A percentile compares a stretch with the other conserved stretches of the same genome.
phyloP scores from a whole-genome alignment of 1,140 invertebrate species.

The Zaprionus inermis region DNA sequence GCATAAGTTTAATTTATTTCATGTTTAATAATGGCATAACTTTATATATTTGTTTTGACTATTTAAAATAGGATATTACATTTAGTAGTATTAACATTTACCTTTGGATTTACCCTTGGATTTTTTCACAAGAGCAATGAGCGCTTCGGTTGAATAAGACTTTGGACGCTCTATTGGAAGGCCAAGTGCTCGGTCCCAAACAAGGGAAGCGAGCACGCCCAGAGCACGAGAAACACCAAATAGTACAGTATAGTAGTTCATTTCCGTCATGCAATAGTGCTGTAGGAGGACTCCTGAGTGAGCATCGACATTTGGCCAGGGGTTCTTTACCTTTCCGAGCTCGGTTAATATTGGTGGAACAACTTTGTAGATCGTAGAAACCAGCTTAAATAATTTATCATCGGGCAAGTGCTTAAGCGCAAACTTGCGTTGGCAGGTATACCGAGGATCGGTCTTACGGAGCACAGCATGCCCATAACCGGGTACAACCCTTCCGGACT shows the following conservation, averaged over 20 bases:
- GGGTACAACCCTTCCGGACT: conserved; percentile 94
- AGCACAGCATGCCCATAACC: conserved; percentile 98
- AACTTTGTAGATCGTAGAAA: conserved; percentile 95
- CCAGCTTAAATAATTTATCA: conserved; percentile 94
- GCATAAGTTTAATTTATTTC: too few species aligned
- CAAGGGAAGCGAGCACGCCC: conserved; percentile 93
- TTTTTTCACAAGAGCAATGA: background rate
- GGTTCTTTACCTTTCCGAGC: conserved; percentile 98
- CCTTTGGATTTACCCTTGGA: background rate
- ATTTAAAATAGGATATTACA: background rate
- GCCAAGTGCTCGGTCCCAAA: conserved; percentile 97
- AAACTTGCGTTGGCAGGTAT: conserved; percentile 95
- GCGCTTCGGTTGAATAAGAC: conserved; percentile 92
- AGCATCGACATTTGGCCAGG: conserved; percentile 99
- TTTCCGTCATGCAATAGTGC: conserved; percentile 97
- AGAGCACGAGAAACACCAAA: conserved; percentile 97
- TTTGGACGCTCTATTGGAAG: conserved; percentile 98
- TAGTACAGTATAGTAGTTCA: conserved; percentile 98
- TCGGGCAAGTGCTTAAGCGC: conserved; percentile 96
- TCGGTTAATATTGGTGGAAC: conserved; percentile 95
- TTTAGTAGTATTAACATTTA: background rate
- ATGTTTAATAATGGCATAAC: background rate
- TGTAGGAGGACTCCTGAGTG: conserved; percentile 96
- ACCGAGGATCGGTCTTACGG: conserved; percentile 96
- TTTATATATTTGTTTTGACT: background rate